Percentiles rank a stretch among this genome's conserved stretches.
Evolutionary conservation across 2,113 vertebrate species (phyloP).

Genomic region (Salvator merianae): DNA sequence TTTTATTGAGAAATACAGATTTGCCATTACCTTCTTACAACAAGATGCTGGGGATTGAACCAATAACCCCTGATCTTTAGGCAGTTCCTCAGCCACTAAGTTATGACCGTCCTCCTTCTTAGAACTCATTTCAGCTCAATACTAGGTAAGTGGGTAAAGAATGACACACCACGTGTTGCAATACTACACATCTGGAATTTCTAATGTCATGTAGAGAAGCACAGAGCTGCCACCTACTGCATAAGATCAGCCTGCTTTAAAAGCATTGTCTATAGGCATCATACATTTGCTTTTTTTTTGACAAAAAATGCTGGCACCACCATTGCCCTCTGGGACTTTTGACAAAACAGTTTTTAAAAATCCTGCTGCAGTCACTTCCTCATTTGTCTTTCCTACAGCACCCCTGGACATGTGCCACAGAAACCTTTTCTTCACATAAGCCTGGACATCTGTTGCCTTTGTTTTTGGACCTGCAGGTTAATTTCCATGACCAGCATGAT

Average conservation of each 20-base stretch:
- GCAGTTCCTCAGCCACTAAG: too few relatives aligned
- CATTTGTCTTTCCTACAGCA: background rate
- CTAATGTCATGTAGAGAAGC: too few relatives aligned
- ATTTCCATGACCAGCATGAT: conserved; percentile 19
- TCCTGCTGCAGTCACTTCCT: background rate
- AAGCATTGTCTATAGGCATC: background rate
- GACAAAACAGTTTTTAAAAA: background rate
- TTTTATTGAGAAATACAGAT: too few relatives aligned
- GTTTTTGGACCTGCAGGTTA: conserved; percentile 18
- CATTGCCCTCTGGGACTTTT: background rate
- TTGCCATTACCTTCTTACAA: too few relatives aligned
- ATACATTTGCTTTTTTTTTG: background rate
- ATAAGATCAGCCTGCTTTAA: background rate
- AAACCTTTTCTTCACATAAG: background rate
- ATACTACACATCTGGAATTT: too few relatives aligned
- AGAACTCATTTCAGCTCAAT: too few relatives aligned
- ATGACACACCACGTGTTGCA: too few relatives aligned
- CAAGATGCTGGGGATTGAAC: too few relatives aligned
- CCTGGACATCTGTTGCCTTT: conserved; percentile 27
- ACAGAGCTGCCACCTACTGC: too few relatives aligned
- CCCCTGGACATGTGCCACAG: background rate
- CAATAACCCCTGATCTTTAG: too few relatives aligned
- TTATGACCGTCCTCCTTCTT: too few relatives aligned
- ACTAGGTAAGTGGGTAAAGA: too few relatives aligned
- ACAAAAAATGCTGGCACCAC: background rate